Conservation (phyloP, 1,140 invertebrate species). For the Platorchestia sp. region DNA sequence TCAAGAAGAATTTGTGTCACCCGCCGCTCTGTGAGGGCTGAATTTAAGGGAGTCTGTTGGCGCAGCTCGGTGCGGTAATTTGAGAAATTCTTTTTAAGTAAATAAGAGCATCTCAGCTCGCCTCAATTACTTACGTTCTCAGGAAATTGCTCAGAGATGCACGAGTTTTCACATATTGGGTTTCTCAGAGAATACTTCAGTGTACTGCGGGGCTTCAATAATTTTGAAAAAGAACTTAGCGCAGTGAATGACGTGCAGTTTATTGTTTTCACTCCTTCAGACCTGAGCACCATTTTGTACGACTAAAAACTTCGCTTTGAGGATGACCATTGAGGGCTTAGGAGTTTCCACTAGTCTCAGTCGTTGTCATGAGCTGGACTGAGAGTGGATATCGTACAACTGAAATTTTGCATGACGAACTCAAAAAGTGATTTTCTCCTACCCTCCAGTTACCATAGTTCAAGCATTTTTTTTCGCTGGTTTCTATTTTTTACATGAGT, state of each 20-base stretch:
- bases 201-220: neutral
- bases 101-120: neutral
- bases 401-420: too few species aligned
- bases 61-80: constrained; percentile 2
- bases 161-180: neutral
- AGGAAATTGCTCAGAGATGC: neutral
- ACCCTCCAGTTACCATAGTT: too few species aligned
- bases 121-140: neutral
- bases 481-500: too few species aligned
- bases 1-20: constrained; percentile 49
- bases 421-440: too few species aligned
- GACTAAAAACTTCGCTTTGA: too few species aligned
- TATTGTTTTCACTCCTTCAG: neutral
- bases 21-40: neutral
- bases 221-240: neutral
- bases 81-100: neutral
- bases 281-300: too few species aligned
- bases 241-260: neutral
- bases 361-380: too few species aligned
- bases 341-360: too few species aligned
- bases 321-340: too few species aligned
- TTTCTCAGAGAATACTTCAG: neutral
- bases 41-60: constrained; percentile 16
- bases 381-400: too few species aligned
- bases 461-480: too few species aligned